phyloP scores from a whole-genome alignment of 1,140 invertebrate genomes.

The Drosophila simulans region DNA sequence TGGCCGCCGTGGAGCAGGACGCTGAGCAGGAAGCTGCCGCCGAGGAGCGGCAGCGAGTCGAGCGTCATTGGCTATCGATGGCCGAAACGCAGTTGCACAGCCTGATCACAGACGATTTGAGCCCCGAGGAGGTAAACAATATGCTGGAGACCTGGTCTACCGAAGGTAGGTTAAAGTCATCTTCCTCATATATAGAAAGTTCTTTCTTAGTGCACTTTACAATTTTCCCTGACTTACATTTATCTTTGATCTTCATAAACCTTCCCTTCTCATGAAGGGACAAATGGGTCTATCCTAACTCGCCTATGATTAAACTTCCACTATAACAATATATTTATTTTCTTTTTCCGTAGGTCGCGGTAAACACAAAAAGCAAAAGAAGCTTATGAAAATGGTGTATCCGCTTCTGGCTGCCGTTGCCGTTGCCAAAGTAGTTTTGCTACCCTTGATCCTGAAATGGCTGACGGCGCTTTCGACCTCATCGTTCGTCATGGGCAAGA shows the following conservation, averaged over 20 bases:
- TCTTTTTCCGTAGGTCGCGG: conserved; percentile 56
- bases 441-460: conserved; percentile 88
- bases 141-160: conserved; percentile 50
- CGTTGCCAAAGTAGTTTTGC: conserved; percentile 87
- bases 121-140: conserved; percentile 23
- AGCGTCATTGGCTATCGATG: conserved; percentile 43
- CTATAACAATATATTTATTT: too few relatives aligned
- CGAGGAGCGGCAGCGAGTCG: conserved; percentile 26
- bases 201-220: not conserved
- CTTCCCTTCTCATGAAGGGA: too few relatives aligned
- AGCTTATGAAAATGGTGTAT: conserved; percentile 68
- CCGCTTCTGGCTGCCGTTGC: conserved; percentile 87
- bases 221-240: not conserved
- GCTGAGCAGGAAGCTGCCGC: conserved; percentile 41
- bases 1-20: conserved; percentile 69
- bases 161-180: conserved; percentile 46
- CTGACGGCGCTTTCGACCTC: conserved; percentile 87
- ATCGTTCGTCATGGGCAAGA: conserved; percentile 86
- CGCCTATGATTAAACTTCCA: too few relatives aligned
- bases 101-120: conserved; percentile 44
- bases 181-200: too few relatives aligned
- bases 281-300: too few relatives aligned
- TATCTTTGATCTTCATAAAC: not conserved
- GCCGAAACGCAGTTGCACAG: conserved; percentile 55
- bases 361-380: conserved; percentile 66